A percentile compares a stretch with the other conserved stretches of the same genome.
These are phyloP conservation scores for Emydocephalus ijimae DNA, from an alignment of 2,113 vertebrate genomes.

Conservation along the genomic window DNA sequence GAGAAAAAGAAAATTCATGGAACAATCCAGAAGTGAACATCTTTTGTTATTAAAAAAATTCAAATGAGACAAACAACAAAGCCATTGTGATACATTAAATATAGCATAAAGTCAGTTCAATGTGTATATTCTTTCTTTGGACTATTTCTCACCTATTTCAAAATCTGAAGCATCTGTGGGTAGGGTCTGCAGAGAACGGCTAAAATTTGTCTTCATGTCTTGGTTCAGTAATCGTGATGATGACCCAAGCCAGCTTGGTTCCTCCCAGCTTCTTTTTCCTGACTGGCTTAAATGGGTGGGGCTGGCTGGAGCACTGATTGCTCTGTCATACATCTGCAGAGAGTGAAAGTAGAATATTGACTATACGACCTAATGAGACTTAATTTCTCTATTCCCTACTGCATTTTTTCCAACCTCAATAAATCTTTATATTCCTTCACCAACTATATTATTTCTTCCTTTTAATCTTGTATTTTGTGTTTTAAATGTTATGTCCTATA, in stretches of 20 bases:
- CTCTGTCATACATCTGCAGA: constrained; percentile 91
- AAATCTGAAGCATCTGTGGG: constrained; percentile 74
- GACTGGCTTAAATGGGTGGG: constrained; percentile 87
- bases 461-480: neutral
- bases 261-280: constrained; percentile 94
- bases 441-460: constrained; percentile 50
- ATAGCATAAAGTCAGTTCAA: neutral
- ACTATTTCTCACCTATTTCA: constrained; percentile 72
- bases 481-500: neutral
- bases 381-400: rapidly evolving
- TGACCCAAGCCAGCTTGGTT: constrained; percentile 93
- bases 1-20: neutral
- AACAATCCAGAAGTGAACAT: neutral
- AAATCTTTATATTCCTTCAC: neutral
- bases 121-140: neutral
- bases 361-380: neutral
- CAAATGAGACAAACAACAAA: neutral
- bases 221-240: constrained; percentile 82
- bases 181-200: constrained; percentile 90
- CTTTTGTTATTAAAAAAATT: neutral
- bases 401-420: neutral
- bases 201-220: constrained; percentile 89
- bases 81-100: neutral
- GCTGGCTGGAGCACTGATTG: constrained; percentile 92
- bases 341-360: neutral